Percentiles rank a stretch among this genome's conserved stretches.
Evolutionary conservation across 1,140 invertebrate genomes (phyloP).

Genomic region (Sycophaga agraensis): DNA sequence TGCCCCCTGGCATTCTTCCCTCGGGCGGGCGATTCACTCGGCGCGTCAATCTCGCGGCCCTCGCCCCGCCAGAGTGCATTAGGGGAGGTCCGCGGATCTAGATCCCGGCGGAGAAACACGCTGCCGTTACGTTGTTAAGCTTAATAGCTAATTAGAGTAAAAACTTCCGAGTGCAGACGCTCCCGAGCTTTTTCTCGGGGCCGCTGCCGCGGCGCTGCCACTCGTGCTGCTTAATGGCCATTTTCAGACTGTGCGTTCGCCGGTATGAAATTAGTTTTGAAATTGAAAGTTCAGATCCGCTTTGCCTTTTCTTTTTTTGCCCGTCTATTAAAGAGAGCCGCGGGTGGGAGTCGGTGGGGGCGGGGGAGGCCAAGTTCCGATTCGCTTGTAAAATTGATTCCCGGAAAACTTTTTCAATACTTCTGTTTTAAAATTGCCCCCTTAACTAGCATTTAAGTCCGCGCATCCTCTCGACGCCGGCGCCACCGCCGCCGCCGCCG

Average conservation of each 20-base stretch:
- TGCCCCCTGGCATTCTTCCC: too few species aligned
- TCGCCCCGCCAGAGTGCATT: background rate
- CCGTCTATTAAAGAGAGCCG: too few species aligned
- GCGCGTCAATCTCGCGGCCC: too few species aligned
- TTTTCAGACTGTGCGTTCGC: constrained; percentile 10
- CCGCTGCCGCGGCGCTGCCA: background rate
- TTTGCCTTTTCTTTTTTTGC: background rate
- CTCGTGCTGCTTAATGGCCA: constrained; percentile 21
- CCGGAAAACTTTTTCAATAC: constrained; percentile 27
- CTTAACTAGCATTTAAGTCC: constrained; percentile 22
- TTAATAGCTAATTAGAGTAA: constrained; percentile 39
- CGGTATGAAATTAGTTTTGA: constrained; percentile 28
- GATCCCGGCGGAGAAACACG: background rate
- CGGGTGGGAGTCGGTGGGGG: too few species aligned
- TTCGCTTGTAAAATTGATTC: constrained; percentile 30
- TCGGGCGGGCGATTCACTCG: too few species aligned
- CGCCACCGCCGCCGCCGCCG: background rate
- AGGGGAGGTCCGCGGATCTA: background rate
- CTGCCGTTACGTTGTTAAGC: constrained; percentile 20
- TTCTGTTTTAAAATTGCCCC: constrained; percentile 24
- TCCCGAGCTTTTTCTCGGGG: background rate
- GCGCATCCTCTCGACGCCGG: background rate
- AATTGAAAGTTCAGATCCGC: constrained; percentile 16
- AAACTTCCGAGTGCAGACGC: constrained; percentile 27
- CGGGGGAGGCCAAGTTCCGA: constrained; percentile 13